Evolutionary conservation across 2,888 invertebrate species (phyloP).

Genomic region (Pollenia angustigena): DNA sequence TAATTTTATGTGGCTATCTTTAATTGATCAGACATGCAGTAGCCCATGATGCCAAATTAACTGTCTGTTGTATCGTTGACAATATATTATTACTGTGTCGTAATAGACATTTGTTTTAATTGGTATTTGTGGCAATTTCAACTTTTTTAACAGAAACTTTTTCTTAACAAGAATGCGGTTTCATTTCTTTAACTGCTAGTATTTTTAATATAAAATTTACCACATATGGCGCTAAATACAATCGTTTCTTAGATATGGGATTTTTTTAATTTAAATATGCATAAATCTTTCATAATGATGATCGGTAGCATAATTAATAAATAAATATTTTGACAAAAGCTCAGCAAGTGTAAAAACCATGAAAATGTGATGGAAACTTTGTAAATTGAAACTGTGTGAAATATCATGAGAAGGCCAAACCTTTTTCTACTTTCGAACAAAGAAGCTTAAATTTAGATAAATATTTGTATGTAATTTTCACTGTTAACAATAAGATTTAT

Average conservation of each 20-base stretch:
- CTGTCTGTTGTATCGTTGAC: slow-evolving; percentile 51
- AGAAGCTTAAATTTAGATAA: neutral
- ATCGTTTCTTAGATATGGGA: slow-evolving; percentile 20
- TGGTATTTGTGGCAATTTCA: neutral
- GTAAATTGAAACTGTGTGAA: neutral
- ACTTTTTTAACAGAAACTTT: slow-evolving; percentile 1
- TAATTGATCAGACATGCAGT: slow-evolving; percentile 22
- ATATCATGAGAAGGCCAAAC: neutral
- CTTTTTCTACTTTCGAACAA: neutral
- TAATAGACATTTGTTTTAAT: slow-evolving; percentile 2
- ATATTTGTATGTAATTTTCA: neutral
- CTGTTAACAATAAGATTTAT: slow-evolving; percentile 36
- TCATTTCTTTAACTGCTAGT: neutral
- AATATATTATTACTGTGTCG: slow-evolving; percentile 58
- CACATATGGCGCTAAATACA: slow-evolving; percentile 46
- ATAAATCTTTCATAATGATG: slow-evolving; percentile 60
- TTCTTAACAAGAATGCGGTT: slow-evolving; percentile 31
- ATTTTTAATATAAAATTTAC: slow-evolving; percentile 24
- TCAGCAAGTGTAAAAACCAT: slow-evolving; percentile 35
- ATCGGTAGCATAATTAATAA: slow-evolving; percentile 34
- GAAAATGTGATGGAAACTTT: neutral
- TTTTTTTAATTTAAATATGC: slow-evolving; percentile 3
- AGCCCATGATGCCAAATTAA: slow-evolving; percentile 45
- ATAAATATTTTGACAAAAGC: slow-evolving; percentile 69
- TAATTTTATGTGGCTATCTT: slow-evolving; percentile 30